A percentile compares a stretch with the other conserved stretches of the same genome.
Evolutionary conservation across 2,888 invertebrate genomes (phyloP).

Genomic region (Dermolepida albohirtum): DNA sequence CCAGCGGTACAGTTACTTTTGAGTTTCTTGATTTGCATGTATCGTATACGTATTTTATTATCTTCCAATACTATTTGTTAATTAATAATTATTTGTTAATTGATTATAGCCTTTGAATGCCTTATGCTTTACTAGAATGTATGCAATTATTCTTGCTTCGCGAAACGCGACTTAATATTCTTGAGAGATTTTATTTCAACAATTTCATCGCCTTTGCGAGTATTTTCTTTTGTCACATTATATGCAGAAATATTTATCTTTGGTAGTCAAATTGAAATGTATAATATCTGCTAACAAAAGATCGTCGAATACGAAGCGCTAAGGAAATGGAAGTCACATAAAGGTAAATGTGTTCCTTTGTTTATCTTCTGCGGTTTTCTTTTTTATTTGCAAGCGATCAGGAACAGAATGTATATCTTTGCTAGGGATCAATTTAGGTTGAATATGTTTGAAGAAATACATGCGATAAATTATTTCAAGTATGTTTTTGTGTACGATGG

Average conservation of each 20-base stretch:
- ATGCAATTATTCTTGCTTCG: not conserved
- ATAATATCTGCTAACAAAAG: constrained; percentile 28
- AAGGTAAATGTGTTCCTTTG: constrained; percentile 21
- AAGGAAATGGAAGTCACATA: constrained; percentile 14
- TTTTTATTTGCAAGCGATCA: constrained; percentile 19
- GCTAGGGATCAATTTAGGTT: not conserved
- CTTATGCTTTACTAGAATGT: no score
- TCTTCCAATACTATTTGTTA: no score
- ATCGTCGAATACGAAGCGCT: constrained; percentile 5
- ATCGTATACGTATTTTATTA: no score
- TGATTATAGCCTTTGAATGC: no score
- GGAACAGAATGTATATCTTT: constrained; percentile 14
- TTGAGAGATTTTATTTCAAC: constrained; percentile 11
- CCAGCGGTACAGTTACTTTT: no score
- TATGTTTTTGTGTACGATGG: no score
- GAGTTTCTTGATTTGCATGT: no score
- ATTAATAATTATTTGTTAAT: no score
- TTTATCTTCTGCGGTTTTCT: constrained; percentile 12
- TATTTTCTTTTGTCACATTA: constrained; percentile 19
- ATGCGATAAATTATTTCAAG: no score
- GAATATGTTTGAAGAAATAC: no score
- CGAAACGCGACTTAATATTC: constrained; percentile 14
- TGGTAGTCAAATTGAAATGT: constrained; percentile 24
- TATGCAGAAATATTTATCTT: constrained; percentile 28
- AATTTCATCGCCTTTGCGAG: constrained; percentile 4